Evolutionary conservation across 2,888 invertebrate genomes (phyloP), one percentile per base, ranked within the genome.

Genomic region (Sialis fuliginosa): DNA sequence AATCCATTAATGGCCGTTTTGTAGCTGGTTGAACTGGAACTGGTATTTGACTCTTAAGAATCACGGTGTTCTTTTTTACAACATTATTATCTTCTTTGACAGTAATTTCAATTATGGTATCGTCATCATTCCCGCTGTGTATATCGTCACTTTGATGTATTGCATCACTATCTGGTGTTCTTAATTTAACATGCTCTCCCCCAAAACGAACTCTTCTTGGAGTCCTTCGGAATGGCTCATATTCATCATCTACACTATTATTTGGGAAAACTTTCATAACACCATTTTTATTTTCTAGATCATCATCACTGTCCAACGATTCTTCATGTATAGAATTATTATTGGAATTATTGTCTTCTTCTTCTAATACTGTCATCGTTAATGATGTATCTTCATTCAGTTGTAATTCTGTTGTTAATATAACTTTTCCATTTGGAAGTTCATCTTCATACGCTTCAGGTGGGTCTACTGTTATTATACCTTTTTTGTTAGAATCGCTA

Each of bases 141-240:
- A 72, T 71, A 37, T 70, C 71, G 57, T 75, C 75, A 55, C 74
- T 75, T 8, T 71, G 69, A 43, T 72, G 68, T 32, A 76, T 67
- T 46, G 78, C 79, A 58, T 87, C 87, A 60, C 85, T 86, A 54
- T 88, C 88, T 0, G 88, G 88, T 9, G 88, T 88, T 51, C 88
- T 68, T 63, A 88, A 74, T 68, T 88, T 88, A 4, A 88, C 80
- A 52, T 84, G 74, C 65, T 88, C 88, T n/a, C 88, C 88, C 5
- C 88, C 88, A 54, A 88, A 88, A 44, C 84, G 77, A 6, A 88
- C 88, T 56, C 84, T 74, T 59, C 85, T 75, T 0, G 78, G 74
- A 1, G 77, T 75, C 53, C 74, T 69, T 22, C 77, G 69, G 32
- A 51, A 39, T 47, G 57, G 57, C 46, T 64, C 61, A 7, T 66